A percentile compares a stretch with the other conserved stretches of the same genome.
Evolutionary conservation across 2,113 vertebrate genomes (phyloP).

Genomic region (Platycercus adscitus): DNA sequence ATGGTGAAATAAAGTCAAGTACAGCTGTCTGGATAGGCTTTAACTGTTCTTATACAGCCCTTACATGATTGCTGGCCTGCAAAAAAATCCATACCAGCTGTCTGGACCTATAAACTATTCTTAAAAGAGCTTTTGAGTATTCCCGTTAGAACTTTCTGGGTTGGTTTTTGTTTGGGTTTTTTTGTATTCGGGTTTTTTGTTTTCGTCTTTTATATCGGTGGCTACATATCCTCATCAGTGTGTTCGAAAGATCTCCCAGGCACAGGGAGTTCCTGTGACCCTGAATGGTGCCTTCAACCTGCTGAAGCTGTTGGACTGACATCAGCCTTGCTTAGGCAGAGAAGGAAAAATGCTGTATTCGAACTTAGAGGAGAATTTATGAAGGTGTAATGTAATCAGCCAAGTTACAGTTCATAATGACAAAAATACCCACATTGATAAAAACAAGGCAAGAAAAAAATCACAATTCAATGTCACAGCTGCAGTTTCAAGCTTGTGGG

Average conservation of each 20-base stretch:
- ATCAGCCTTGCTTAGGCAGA: background rate
- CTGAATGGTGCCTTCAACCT: background rate
- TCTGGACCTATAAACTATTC: accelerated
- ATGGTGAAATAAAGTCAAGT: background rate
- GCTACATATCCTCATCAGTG: accelerated
- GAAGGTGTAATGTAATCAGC: accelerated
- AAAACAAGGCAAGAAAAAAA: background rate
- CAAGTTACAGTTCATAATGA: background rate
- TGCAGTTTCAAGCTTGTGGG: accelerated
- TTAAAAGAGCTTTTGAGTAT: background rate
- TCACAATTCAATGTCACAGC: accelerated
- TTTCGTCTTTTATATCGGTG: background rate
- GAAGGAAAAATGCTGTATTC: background rate
- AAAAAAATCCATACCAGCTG: too few relatives aligned
- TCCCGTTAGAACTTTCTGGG: background rate
- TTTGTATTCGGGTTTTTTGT: too few relatives aligned
- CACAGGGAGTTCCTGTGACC: background rate
- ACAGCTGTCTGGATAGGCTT: accelerated
- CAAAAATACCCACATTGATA: background rate
- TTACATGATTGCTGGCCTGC: background rate
- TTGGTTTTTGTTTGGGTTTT: accelerated
- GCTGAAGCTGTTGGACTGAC: background rate
- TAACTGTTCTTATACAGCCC: background rate
- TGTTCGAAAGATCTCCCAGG: background rate
- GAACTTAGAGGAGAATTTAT: background rate